Base-by-base conservation (phyloP, 2,888 invertebrate species). In the Muschampia plurimacula region DNA sequence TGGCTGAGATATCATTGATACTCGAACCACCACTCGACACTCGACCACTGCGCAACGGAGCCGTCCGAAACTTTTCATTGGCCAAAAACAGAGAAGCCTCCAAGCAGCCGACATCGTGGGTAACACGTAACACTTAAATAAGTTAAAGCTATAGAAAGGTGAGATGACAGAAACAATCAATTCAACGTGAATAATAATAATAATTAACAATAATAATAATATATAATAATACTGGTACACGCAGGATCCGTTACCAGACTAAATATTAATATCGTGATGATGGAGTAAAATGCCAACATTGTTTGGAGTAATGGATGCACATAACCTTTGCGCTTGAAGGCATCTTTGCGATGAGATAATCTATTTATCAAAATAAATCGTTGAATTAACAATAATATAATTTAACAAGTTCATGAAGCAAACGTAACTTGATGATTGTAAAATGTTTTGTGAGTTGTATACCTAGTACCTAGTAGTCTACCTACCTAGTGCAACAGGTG, bases 251-350 rank as follows among this genome's bases (percentile, higher is more conserved):
- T 32, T 65, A 32, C 55, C 12, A 41, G 55, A 55, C 66, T 28
- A 67, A 67, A 67, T 67, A 67, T 59, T 57, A 67, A 67, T 67
- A 66, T 66, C 67, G 67, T 69, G 44, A 55, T 69, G 41, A 69
- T 64, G 57, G 46, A 65, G 65, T 44, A 70, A 65, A 69, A 70
- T 41, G 55, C 46, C 46, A 70, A 9, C 22, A 66, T 60, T 59
- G 36, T 65, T 69, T 39, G 44, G 65, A 39, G 41, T 36, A 71
- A 65, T 65, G 46, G 71, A 71, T 71, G 71, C 59, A 32, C 36
- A 15, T 70, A 65, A 64, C 57, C 70, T 70, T 70, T 70, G 65
- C n/a, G 28, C 12, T 15, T 13, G 57, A n/a, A 32, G 44, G 44
- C 57, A 65, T 46, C 8, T 41, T 46, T 28, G 57, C n/a, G 15